Percentiles rank a stretch among this genome's conserved stretches.
Conservation (phyloP, 2,888 invertebrate genomes). For the Melanostoma mellinum region DNA sequence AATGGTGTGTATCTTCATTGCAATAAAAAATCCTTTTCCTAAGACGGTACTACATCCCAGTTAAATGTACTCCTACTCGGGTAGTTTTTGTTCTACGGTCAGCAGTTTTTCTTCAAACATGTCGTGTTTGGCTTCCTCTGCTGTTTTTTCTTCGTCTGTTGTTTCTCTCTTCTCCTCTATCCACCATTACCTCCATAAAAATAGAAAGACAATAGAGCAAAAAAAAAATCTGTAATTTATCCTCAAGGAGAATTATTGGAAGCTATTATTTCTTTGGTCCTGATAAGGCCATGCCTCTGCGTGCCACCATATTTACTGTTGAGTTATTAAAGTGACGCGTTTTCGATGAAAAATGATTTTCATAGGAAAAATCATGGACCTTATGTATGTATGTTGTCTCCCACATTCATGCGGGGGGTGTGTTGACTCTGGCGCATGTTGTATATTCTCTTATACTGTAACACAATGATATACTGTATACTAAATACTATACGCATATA, state of each 20-base stretch:
- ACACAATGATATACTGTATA: no score
- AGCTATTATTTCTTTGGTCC: constrained; percentile 56
- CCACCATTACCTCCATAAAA: neutral
- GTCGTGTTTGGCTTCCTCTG: constrained; percentile 26
- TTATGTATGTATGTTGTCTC: neutral
- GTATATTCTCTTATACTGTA: no score
- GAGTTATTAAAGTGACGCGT: constrained; percentile 70
- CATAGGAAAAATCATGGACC: constrained; percentile 41
- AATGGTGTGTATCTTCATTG: constrained; percentile 44
- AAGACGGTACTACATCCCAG: constrained; percentile 32
- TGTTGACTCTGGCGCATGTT: neutral
- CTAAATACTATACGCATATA: no score
- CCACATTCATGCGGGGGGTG: neutral
- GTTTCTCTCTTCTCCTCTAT: neutral
- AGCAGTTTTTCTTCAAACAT: constrained; percentile 56
- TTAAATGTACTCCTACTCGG: constrained; percentile 40
- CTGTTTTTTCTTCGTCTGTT: constrained; percentile 4
- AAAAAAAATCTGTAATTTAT: constrained; percentile 64
- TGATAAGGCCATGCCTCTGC: constrained; percentile 50
- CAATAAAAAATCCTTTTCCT: constrained; percentile 58
- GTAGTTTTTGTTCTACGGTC: constrained; percentile 48
- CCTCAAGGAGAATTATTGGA: constrained; percentile 67
- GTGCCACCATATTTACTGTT: constrained; percentile 57
- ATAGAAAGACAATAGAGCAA: neutral
- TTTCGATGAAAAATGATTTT: constrained; percentile 68